Evolutionary conservation across 2,888 invertebrate species (phyloP).

Genomic region (Drosophila paranaensis): DNA sequence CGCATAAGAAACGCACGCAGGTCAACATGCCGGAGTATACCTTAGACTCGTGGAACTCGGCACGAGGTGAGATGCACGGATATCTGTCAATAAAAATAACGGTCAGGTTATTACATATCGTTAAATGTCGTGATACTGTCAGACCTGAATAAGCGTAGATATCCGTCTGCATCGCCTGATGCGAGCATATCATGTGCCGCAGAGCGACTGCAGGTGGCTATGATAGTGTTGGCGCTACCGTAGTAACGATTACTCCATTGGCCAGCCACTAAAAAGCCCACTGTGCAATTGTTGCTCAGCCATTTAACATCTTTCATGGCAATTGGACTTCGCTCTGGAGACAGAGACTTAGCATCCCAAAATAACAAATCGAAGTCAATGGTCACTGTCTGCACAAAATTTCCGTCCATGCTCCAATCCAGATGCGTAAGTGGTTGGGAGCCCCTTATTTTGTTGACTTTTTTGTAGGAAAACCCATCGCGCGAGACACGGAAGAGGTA

Average conservation of each 20-base stretch:
- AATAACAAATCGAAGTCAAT: conserved; percentile 95
- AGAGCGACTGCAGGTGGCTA: conserved; percentile 92
- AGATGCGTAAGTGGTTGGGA: conserved; percentile 93
- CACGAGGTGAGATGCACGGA: conserved; percentile 93
- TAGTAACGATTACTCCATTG: conserved; percentile 97
- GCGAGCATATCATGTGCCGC: conserved; percentile 93
- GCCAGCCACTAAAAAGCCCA: conserved; percentile 94
- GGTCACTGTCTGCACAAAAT: conserved; percentile 94
- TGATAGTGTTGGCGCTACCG: conserved; percentile 92
- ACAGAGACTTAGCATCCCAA: conserved; percentile 95
- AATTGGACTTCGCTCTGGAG: conserved; percentile 94
- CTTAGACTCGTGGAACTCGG: conserved; percentile 95
- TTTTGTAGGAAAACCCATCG: conserved; percentile 95
- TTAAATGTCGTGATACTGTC: too few species aligned
- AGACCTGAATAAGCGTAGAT: conserved; percentile 92
- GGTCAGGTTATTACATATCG: background rate
- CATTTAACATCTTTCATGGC: conserved; percentile 96
- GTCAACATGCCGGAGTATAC: conserved; percentile 94
- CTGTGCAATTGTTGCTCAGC: conserved; percentile 94
- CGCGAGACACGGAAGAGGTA: conserved; percentile 93
- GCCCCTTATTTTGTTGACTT: conserved; percentile 94
- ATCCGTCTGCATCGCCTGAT: conserved; percentile 95
- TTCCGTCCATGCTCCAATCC: conserved; percentile 96
- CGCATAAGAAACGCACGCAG: conserved; percentile 92
- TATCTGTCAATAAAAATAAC: conserved; percentile 86